Conservation (phyloP, 2,113 vertebrate genomes). For the Zeus faber region DNA sequence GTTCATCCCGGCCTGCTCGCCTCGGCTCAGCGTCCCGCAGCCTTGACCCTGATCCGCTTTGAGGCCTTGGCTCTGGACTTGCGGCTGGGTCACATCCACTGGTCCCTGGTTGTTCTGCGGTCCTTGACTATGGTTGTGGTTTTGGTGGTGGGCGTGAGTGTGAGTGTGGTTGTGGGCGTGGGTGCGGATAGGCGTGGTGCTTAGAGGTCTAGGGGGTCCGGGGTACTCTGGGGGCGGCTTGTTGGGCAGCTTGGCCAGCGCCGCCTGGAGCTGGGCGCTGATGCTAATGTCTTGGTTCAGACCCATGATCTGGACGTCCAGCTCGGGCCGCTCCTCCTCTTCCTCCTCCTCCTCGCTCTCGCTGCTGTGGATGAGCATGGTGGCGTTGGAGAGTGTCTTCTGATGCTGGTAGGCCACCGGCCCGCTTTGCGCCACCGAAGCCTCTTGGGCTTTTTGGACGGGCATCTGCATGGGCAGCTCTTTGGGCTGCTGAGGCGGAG, state of each 20-base stretch:
- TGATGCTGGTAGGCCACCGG: slow-evolving; percentile 82
- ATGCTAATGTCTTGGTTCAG: slow-evolving; percentile 89
- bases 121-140: slow-evolving; percentile 63
- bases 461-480: slow-evolving; percentile 56
- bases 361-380: slow-evolving; percentile 96
- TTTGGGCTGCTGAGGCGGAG: slow-evolving; percentile 42
- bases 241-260: slow-evolving; percentile 91
- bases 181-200: slow-evolving; percentile 74
- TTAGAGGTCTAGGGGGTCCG: slow-evolving; percentile 81
- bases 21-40: slow-evolving; percentile 76
- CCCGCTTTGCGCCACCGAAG: slow-evolving; percentile 23
- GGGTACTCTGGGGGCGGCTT: slow-evolving; percentile 96
- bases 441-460: slow-evolving; percentile 67
- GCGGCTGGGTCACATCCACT: slow-evolving; percentile 64
- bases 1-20: slow-evolving; percentile 80
- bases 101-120: slow-evolving; percentile 71
- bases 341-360: slow-evolving; percentile 87
- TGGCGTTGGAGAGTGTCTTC: slow-evolving; percentile 91
- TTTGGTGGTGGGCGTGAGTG: slow-evolving; percentile 56
- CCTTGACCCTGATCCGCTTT: slow-evolving; percentile 72
- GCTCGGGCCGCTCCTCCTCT: slow-evolving; percentile 72
- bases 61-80: slow-evolving; percentile 34
- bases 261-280: slow-evolving; percentile 89
- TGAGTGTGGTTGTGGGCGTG: slow-evolving; percentile 62
- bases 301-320: slow-evolving; percentile 77